Conservation (phyloP, 2,888 invertebrate species). For the Fabriciana adippe region DNA sequence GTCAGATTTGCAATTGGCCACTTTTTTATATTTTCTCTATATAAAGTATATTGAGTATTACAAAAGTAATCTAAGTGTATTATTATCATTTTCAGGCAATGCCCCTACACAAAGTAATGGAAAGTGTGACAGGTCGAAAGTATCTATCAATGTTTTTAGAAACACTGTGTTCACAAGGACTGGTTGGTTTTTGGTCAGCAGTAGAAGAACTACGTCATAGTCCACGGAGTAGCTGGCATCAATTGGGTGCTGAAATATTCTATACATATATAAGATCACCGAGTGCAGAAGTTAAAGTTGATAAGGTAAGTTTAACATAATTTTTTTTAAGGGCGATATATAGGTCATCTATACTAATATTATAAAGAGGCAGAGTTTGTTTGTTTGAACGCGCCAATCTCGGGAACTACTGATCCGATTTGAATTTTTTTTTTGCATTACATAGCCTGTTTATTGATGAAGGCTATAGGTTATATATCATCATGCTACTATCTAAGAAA, state of each 20-base stretch:
- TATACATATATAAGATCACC: slow-evolving; percentile 93
- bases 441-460: too few species aligned
- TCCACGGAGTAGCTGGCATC: slow-evolving; percentile 90
- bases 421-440: too few species aligned
- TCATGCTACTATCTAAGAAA: too few species aligned
- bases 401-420: too few species aligned
- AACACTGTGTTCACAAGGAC: slow-evolving; percentile 90
- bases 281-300: slow-evolving; percentile 90
- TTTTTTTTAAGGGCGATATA: neutral
- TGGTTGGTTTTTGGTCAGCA: slow-evolving; percentile 93
- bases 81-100: slow-evolving; percentile 78
- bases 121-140: slow-evolving; percentile 90
- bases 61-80: slow-evolving; percentile 3
- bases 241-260: slow-evolving; percentile 95
- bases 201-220: slow-evolving; percentile 91
- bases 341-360: neutral
- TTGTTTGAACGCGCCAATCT: too few species aligned
- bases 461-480: too few species aligned
- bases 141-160: slow-evolving; percentile 91
- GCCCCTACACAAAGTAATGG: slow-evolving; percentile 87
- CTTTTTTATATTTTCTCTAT: too few species aligned
- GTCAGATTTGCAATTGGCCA: too few species aligned
- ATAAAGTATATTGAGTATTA: neutral
- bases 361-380: too few species aligned
- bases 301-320: slow-evolving; percentile 77